These are phyloP conservation scores for Otus sunia DNA, from an alignment of 2,113 vertebrate genomes.

Conservation along the genomic window DNA sequence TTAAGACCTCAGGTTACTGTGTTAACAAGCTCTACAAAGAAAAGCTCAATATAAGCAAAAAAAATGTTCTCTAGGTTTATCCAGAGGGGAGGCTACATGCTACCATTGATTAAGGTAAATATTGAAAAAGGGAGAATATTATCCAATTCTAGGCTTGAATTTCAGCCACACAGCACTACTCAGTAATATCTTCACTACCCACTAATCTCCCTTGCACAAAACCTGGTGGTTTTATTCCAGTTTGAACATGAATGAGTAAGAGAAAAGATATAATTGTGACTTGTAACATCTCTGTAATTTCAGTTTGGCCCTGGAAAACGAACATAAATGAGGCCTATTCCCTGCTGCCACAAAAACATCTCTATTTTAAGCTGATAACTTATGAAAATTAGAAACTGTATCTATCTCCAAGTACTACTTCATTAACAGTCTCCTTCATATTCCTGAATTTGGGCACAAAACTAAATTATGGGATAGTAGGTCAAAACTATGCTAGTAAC, in stretches of 20 bases:
- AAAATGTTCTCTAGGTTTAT: background rate
- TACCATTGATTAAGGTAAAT: background rate
- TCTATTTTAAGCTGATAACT: background rate
- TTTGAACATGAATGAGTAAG: background rate
- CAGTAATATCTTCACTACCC: background rate
- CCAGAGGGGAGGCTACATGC: background rate
- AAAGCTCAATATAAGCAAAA: background rate
- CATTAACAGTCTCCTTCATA: background rate
- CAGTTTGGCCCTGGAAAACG: background rate
- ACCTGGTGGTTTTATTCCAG: background rate
- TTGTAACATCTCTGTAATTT: background rate
- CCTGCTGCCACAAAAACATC: background rate
- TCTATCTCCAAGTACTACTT: background rate
- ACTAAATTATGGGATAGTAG: background rate
- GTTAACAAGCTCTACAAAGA: background rate
- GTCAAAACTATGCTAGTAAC: background rate
- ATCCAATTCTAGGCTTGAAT: conserved; percentile 19
- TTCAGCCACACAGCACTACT: background rate
- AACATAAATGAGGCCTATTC: background rate
- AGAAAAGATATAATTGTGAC: background rate
- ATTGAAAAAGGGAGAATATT: background rate
- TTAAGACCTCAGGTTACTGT: background rate
- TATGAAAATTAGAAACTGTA: background rate
- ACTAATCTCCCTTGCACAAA: background rate
- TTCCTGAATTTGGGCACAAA: background rate